These are phyloP conservation scores for Microdon myrmicae DNA, from an alignment of 2,888 invertebrate species.

Conservation along the genomic window DNA sequence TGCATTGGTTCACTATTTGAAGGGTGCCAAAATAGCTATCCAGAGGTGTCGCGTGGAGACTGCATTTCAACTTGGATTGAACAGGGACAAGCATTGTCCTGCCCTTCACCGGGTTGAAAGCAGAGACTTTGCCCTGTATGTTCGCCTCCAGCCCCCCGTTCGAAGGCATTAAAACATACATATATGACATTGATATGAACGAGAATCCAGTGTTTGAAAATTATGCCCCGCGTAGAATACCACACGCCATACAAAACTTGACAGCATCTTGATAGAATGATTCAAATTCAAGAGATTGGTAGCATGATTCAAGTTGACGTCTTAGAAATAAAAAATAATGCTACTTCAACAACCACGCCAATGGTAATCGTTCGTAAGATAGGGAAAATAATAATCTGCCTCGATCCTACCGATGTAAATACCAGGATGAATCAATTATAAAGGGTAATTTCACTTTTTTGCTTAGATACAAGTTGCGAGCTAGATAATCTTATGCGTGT, in stretches of 20 bases:
- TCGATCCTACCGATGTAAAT: slow-evolving; percentile 19
- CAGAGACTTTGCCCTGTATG: too few relatives aligned
- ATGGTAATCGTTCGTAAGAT: slow-evolving; percentile 17
- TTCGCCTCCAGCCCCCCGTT: too few relatives aligned
- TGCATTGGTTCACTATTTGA: too few relatives aligned
- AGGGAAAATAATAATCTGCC: slow-evolving; percentile 21
- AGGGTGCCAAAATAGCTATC: too few relatives aligned
- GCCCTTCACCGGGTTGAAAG: too few relatives aligned
- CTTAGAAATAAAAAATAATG: slow-evolving; percentile 3
- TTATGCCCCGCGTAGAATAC: slow-evolving; percentile 15
- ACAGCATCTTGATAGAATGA: slow-evolving; percentile 10
- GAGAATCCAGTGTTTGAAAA: slow-evolving; percentile 16
- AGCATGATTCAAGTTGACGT: slow-evolving; percentile 14
- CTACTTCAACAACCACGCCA: slow-evolving; percentile 13
- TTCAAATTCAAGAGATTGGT: slow-evolving; percentile 13
- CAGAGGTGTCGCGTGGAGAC: too few relatives aligned
- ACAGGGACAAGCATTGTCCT: too few relatives aligned
- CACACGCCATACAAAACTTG: slow-evolving; percentile 8
- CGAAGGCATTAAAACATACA: slow-evolving; percentile 28
- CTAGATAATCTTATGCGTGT: too few relatives aligned
- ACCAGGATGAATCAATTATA: too few relatives aligned
- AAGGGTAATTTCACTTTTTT: too few relatives aligned
- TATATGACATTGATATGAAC: slow-evolving; percentile 18
- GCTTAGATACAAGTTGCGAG: too few relatives aligned
- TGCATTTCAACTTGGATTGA: too few relatives aligned